phyloP scores from a whole-genome alignment of 2,888 invertebrate species.

The Drosophila mercatorum region DNA sequence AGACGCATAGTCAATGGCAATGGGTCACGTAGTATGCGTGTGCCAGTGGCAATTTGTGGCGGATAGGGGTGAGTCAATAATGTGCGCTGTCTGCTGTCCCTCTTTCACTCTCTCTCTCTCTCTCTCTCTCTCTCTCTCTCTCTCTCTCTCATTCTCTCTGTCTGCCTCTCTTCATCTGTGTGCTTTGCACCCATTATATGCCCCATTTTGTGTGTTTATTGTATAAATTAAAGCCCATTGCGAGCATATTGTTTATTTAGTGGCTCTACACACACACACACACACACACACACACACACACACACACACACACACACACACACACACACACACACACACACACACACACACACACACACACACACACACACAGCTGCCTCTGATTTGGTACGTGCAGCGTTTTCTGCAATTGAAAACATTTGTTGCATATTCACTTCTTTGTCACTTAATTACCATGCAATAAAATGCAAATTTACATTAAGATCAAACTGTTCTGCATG shows the following conservation, averaged over 20 bases:
- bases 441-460: slow-evolving; percentile 58
- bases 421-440: slow-evolving; percentile 58
- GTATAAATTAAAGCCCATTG: slow-evolving; percentile 66
- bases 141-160: not conserved
- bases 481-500: slow-evolving; percentile 21
- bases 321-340: slow-evolving; percentile 12
- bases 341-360: not conserved
- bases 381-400: slow-evolving; percentile 35
- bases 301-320: too few relatives aligned
- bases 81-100: slow-evolving; percentile 29
- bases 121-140: not conserved
- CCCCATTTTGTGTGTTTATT: slow-evolving; percentile 57
- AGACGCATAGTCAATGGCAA: slow-evolving; percentile 18
- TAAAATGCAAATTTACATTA: slow-evolving; percentile 45
- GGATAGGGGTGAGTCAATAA: slow-evolving; percentile 33
- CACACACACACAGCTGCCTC: not conserved
- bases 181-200: slow-evolving; percentile 27
- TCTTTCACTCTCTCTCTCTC: too few relatives aligned
- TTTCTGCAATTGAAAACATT: slow-evolving; percentile 50
- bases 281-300: not conserved
- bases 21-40: slow-evolving; percentile 39
- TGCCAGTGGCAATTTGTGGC: slow-evolving; percentile 14
- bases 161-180: not conserved
- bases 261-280: slow-evolving; percentile 13
- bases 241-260: slow-evolving; percentile 63